These are phyloP conservation scores for Diaphora mendica DNA, from an alignment of 2,888 invertebrate genomes.

Conservation along the genomic window DNA sequence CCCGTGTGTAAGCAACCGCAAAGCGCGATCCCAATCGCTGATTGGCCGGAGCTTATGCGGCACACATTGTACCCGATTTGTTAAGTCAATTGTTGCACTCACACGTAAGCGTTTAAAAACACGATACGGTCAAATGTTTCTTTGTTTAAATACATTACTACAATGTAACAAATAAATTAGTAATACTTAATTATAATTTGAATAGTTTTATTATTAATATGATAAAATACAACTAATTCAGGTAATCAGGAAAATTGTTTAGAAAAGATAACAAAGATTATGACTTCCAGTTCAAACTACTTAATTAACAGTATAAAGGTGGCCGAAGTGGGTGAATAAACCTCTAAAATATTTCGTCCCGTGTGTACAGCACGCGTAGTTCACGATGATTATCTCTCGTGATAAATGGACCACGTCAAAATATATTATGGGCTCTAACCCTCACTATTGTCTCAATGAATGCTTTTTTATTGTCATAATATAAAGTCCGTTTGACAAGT, in stretches of 20 bases:
- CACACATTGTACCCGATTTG: conserved; percentile 63
- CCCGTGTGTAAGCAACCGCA: conserved; percentile 59
- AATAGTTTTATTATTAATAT: neutral
- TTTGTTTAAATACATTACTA: neutral
- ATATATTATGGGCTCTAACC: conserved; percentile 80
- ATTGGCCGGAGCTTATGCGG: conserved; percentile 61
- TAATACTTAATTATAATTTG: neutral
- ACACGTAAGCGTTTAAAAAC: conserved; percentile 38
- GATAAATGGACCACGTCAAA: conserved; percentile 84
- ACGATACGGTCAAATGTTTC: conserved; percentile 10
- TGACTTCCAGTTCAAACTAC: conserved; percentile 50
- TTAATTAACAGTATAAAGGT: conserved; percentile 63
- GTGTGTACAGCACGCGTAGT: conserved; percentile 64
- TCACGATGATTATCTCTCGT: conserved; percentile 79
- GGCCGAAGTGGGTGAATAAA: conserved; percentile 72
- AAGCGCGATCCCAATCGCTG: conserved; percentile 44
- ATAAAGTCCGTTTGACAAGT: conserved; percentile 79
- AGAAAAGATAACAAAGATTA: conserved; percentile 48
- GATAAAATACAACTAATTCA: neutral
- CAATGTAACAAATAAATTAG: neutral
- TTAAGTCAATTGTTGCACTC: conserved; percentile 45
- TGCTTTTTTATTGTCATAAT: conserved; percentile 83
- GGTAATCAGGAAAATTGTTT: conserved; percentile 39
- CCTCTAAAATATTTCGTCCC: conserved; percentile 75
- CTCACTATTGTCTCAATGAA: conserved; percentile 86